phyloP scores from a whole-genome alignment of 1,140 invertebrate species.

The Maconellicoccus hirsutus region DNA sequence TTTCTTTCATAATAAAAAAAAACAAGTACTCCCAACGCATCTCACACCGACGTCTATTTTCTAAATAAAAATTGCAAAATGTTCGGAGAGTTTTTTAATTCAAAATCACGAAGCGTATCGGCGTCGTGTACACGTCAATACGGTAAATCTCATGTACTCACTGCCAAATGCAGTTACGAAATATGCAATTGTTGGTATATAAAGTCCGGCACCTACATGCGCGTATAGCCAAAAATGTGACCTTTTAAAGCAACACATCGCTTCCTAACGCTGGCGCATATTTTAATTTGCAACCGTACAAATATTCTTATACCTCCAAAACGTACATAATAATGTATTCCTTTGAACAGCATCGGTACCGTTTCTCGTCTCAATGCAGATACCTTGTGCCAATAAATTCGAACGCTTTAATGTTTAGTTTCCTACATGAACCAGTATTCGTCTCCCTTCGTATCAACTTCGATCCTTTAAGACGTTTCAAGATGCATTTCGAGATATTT shows the following conservation, averaged over 20 bases:
- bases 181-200: slow-evolving; percentile 12
- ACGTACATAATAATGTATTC: neutral
- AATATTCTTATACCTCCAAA: neutral
- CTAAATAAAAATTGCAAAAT: neutral
- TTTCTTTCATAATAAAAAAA: too few relatives aligned
- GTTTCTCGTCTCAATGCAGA: neutral
- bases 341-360: neutral
- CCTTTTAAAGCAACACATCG: slow-evolving; percentile 15
- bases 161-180: slow-evolving; percentile 7
- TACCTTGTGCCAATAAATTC: neutral
- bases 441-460: too few relatives aligned
- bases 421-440: too few relatives aligned
- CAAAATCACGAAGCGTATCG: neutral
- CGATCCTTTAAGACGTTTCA: too few relatives aligned
- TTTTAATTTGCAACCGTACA: slow-evolving; percentile 12
- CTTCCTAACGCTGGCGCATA: slow-evolving; percentile 11
- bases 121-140: neutral
- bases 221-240: slow-evolving; percentile 17
- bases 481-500: too few relatives aligned
- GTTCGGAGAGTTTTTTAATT: neutral
- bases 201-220: slow-evolving; percentile 7
- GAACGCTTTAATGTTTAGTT: too few relatives aligned
- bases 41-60: too few relatives aligned
- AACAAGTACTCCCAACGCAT: too few relatives aligned
- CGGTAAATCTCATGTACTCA: neutral